phyloP scores from a whole-genome alignment of 2,797 vertebrate genomes.

The Adrianichthys oophorus region DNA sequence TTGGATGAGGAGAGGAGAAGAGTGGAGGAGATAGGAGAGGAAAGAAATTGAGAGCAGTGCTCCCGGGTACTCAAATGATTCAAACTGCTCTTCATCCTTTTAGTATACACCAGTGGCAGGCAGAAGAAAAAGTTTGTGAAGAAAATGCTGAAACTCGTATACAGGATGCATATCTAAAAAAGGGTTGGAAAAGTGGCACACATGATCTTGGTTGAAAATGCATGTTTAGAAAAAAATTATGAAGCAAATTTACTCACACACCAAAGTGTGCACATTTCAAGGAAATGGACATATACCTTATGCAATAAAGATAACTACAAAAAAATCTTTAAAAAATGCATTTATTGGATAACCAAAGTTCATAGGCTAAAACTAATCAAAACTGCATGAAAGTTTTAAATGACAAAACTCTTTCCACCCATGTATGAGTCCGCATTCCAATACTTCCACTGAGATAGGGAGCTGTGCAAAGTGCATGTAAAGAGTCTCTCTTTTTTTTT shows the following conservation, averaged over 20 bases:
- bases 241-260: too few species aligned
- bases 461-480: conserved; percentile 1
- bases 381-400: too few species aligned
- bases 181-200: neutral
- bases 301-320: too few species aligned
- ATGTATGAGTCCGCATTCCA: neutral
- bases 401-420: neutral
- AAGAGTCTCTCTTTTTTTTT: too few species aligned
- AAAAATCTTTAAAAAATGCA: too few species aligned
- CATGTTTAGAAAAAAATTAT: too few species aligned
- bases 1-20: conserved; percentile 34
- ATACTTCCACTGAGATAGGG: neutral
- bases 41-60: conserved; percentile 12
- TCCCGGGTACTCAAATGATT: conserved; percentile 21
- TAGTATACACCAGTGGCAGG: conserved; percentile 6
- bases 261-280: too few species aligned
- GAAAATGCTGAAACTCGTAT: neutral
- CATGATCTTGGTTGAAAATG: neutral
- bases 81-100: neutral
- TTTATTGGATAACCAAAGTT: too few species aligned
- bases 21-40: conserved; percentile 8
- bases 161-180: neutral
- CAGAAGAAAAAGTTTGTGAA: conserved; percentile 6
- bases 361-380: too few species aligned
- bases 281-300: too few species aligned